phyloP scores from a whole-genome alignment of 2,797 vertebrate species.

The Cephalopachus bancanus region DNA sequence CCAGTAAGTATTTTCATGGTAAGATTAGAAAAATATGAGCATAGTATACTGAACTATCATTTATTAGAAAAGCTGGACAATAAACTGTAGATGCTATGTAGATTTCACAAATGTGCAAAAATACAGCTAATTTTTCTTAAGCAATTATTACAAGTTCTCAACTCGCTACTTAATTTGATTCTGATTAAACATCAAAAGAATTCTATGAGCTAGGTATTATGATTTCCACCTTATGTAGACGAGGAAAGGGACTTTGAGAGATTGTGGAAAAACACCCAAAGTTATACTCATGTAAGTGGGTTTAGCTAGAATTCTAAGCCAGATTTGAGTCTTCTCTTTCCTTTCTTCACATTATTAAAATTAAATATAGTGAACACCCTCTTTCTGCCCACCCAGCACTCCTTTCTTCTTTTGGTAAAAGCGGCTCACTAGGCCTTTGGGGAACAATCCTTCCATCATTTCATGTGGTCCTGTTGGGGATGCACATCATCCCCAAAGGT shows the following conservation, averaged over 20 bases:
- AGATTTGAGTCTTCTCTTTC: constrained; percentile 7
- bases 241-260: neutral
- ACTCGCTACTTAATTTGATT: neutral
- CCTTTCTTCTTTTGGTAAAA: neutral
- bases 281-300: neutral
- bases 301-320: neutral
- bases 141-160: neutral
- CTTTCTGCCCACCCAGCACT: neutral
- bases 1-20: neutral
- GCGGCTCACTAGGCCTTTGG: neutral
- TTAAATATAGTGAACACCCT: neutral
- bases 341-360: neutral
- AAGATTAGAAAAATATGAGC: neutral
- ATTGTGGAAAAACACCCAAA: neutral
- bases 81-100: neutral
- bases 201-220: neutral
- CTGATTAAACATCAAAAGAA: neutral
- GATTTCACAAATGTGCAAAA: neutral
- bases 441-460: neutral
- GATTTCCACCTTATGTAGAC: neutral
- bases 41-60: neutral
- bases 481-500: neutral
- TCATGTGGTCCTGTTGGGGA: neutral
- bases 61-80: constrained; percentile 6
- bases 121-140: constrained; percentile 12